These are phyloP conservation scores for Diglossa brunneiventris DNA, from an alignment of 2,113 vertebrate species.

Conservation along the genomic window DNA sequence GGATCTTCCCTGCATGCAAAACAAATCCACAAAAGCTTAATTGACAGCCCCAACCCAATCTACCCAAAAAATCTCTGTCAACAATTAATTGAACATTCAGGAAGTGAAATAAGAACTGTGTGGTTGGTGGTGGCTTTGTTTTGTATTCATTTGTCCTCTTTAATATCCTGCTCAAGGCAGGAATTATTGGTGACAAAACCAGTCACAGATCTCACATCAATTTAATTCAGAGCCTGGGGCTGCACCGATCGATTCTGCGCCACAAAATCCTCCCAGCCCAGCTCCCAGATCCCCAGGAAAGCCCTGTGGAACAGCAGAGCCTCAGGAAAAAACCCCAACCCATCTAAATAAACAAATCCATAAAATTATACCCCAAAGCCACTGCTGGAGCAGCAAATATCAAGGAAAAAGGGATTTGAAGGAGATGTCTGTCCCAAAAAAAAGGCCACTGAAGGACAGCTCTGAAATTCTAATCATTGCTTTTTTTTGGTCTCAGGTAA, in stretches of 20 bases:
- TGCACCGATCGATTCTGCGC: neutral
- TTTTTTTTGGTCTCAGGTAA: neutral
- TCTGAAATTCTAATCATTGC: neutral
- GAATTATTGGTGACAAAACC: slow-evolving; percentile 1
- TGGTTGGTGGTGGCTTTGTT: neutral
- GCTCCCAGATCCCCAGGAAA: neutral
- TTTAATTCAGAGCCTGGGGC: neutral
- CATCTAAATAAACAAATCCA: neutral
- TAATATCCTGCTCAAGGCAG: neutral
- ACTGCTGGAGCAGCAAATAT: neutral
- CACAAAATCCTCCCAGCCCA: neutral
- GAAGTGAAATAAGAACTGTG: neutral
- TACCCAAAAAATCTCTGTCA: neutral
- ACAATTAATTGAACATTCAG: slow-evolving; percentile 7
- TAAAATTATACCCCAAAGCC: neutral
- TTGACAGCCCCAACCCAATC: neutral
- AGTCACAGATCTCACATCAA: neutral
- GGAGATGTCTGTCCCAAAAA: neutral
- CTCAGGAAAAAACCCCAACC: neutral
- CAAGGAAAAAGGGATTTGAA: neutral
- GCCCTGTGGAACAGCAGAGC: neutral
- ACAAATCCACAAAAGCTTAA: neutral
- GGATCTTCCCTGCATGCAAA: slow-evolving; percentile 12
- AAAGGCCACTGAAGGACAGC: neutral
- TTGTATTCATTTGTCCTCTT: slow-evolving; percentile 6